A percentile compares a stretch with the other conserved stretches of the same genome.
Conservation (phyloP, 2,113 vertebrate species). For the Caranx melampygus region DNA sequence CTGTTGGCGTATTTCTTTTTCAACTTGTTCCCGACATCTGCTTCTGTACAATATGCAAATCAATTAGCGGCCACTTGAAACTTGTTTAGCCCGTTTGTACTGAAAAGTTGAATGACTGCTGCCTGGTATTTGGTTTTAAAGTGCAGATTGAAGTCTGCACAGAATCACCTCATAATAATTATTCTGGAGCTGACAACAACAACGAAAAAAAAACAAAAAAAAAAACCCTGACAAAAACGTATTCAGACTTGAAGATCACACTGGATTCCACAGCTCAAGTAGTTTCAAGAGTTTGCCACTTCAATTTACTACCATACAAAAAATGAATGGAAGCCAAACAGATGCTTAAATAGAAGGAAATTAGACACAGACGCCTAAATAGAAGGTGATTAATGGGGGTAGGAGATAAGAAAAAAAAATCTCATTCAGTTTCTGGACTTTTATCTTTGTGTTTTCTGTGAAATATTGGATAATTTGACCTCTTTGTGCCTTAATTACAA, state of each 20-base stretch:
- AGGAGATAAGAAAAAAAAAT: background rate
- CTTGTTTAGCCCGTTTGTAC: background rate
- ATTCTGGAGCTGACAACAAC: background rate
- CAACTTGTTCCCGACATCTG: background rate
- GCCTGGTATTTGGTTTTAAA: background rate
- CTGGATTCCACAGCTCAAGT: background rate
- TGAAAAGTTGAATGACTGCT: background rate
- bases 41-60: background rate
- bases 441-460: background rate
- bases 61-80: background rate
- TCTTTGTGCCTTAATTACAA: background rate
- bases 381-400: background rate
- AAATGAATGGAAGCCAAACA: background rate
- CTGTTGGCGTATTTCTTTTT: too few species aligned
- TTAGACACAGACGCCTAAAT: background rate
- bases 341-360: background rate
- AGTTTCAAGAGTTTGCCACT: background rate
- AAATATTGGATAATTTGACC: background rate
- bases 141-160: slow-evolving; percentile 1
- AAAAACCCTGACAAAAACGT: background rate
- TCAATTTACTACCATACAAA: background rate
- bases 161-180: background rate
- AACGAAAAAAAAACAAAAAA: background rate
- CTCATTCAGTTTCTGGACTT: background rate
- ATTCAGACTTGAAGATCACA: background rate